These are phyloP conservation scores for Actinia tenebrosa DNA, from an alignment of 64 coral and sea anemone species.

Conservation along the genomic window DNA sequence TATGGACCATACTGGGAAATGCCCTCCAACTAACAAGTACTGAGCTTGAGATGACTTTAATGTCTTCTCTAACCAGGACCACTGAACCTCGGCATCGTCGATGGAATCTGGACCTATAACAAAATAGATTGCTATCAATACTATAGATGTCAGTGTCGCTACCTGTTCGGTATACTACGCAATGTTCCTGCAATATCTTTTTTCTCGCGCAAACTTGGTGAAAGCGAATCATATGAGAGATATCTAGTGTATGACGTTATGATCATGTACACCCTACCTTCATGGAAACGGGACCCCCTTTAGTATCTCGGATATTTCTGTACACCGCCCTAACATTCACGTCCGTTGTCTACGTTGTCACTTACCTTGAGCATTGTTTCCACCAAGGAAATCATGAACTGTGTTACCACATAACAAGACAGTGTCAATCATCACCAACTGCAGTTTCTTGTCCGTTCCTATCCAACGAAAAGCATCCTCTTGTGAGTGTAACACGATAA, in stretches of 20 bases:
- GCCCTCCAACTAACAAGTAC: slow-evolving; percentile 85
- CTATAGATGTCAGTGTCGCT: neutral
- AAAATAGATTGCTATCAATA: neutral
- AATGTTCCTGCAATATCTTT: too few species aligned
- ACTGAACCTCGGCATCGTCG: slow-evolving; percentile 43
- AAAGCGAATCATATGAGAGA: too few species aligned
- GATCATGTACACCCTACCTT: too few species aligned
- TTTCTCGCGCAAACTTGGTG: too few species aligned
- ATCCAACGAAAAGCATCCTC: neutral
- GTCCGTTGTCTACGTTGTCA: too few species aligned
- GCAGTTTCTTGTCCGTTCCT: slow-evolving; percentile 46
- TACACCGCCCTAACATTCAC: too few species aligned
- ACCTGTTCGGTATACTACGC: too few species aligned
- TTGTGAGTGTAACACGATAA: neutral
- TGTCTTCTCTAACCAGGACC: slow-evolving; percentile 84
- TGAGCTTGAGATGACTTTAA: slow-evolving; percentile 60
- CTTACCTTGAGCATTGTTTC: slow-evolving; percentile 47
- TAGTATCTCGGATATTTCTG: too few species aligned
- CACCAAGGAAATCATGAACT: slow-evolving; percentile 30
- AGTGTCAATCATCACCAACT: slow-evolving; percentile 90
- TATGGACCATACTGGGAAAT: slow-evolving; percentile 96
- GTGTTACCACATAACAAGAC: slow-evolving; percentile 73
- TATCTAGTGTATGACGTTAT: too few species aligned
- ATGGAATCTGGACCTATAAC: slow-evolving; percentile 28
- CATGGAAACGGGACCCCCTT: too few species aligned